Evolutionary conservation across 1,140 invertebrate species (phyloP), one percentile per base, ranked within the genome.

Genomic region (Orchesella cincta): DNA sequence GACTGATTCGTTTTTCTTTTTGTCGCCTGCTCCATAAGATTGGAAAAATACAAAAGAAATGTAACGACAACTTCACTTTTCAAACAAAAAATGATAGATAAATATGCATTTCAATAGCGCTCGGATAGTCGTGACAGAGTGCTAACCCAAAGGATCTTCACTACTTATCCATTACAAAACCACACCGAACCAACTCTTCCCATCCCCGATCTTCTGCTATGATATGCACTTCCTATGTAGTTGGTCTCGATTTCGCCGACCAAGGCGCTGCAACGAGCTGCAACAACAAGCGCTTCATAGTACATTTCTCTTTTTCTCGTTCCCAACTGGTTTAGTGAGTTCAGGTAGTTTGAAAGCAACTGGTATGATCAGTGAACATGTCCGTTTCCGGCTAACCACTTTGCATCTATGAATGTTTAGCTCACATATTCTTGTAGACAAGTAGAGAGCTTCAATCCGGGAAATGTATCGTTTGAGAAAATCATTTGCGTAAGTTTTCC

Each of bases 401-500:
- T 85, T 98, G 94, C 14, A 99, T 88, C 54, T 99, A 87, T 0
- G 97, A 97, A 86, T 98, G 98, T 83, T 99, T 87, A 86, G 99
- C 99, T 88, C 97, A 99, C 97, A 99, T 99, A 84, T 99, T 99
- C 86, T 99, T 99, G 87, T 98, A 99, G 96, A 98, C 29, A 99
- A 89, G 86, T 99, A 99, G 33, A 99, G 88, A 0, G 97, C 97
- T 86, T 99, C 97, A 86, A 99, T 99, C 85, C 97, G 88, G 31
- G 96, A 98, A 81, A 99, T 99, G 39, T 97, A 99, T 28, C 97
- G 99, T 87, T 99, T 97, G 16, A 96, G 98, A 87, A 99, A 99
- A 85, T 99, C 97, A 85, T 98, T 99, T 57, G 96, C 96, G 84
- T 99, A 99, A 98, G 88, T 86, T 98, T 98, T 54, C 97, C 97